Conservation (phyloP, 2,113 vertebrate genomes). For the Ahaetulla prasina region DNA sequence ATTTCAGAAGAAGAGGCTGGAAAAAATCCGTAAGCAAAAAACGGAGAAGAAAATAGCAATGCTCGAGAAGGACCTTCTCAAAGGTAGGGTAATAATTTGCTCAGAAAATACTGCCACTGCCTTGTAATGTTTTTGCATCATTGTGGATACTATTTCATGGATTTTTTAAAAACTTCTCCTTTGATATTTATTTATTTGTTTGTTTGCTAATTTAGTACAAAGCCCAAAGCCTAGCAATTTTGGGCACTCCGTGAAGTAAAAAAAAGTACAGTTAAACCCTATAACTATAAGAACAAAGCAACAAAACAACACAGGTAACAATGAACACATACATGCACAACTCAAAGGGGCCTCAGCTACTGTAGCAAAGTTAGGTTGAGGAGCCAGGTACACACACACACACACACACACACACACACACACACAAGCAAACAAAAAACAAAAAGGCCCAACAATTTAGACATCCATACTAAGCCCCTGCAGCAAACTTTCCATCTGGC, state of each 20-base stretch:
- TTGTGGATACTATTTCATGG: neutral
- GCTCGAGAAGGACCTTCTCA: constrained; percentile 78
- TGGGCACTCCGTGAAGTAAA: neutral
- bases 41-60: constrained; percentile 63
- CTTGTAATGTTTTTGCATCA: neutral
- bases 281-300: neutral
- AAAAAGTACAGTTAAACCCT: neutral
- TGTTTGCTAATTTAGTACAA: neutral
- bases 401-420: too few species aligned
- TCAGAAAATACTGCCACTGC: neutral
- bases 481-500: neutral
- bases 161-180: neutral
- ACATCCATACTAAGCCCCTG: neutral
- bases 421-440: neutral
- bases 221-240: neutral
- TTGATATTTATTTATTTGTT: neutral
- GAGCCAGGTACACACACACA: neutral
- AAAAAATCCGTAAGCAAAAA: constrained; percentile 72
- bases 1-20: constrained; percentile 69
- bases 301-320: neutral
- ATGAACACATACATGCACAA: neutral
- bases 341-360: neutral
- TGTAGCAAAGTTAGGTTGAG: neutral
- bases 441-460: neutral
- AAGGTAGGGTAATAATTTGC: constrained; percentile 64